Evolutionary conservation across 53 echinoderm and acorn worm species (phyloP).

Genomic region (Echinometra lucunter): DNA sequence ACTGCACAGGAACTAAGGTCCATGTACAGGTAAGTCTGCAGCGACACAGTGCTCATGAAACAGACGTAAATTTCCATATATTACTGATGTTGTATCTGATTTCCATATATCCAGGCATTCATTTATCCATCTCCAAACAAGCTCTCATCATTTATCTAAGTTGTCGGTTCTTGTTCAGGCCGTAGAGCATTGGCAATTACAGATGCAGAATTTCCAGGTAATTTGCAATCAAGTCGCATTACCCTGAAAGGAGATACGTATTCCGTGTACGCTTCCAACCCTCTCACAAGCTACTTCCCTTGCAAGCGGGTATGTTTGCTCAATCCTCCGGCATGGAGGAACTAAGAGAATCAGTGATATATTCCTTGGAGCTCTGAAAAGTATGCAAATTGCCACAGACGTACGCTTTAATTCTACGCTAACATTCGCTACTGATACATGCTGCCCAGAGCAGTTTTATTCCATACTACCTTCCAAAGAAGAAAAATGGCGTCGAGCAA

Average conservation of each 20-base stretch:
- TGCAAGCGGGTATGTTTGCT: slow-evolving; percentile 8
- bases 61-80: not conserved
- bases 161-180: not conserved
- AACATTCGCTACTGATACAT: not conserved
- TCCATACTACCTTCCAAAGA: not conserved
- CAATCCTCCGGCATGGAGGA: not conserved
- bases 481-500: too few relatives aligned
- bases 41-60: not conserved
- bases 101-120: slow-evolving; percentile 3
- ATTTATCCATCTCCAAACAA: not conserved
- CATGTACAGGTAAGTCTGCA: not conserved
- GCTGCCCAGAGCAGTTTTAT: not conserved
- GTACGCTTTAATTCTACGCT: not conserved
- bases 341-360: not conserved
- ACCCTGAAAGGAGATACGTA: not conserved
- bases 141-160: not conserved
- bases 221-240: slow-evolving; percentile 8
- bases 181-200: slow-evolving; percentile 4
- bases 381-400: not conserved
- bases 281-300: not conserved
- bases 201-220: slow-evolving; percentile 4
- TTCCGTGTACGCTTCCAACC: not conserved
- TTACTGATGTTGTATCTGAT: not conserved
- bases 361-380: not conserved
- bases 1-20: not conserved